Evolutionary conservation across 1,140 invertebrate species (phyloP).

Genomic region (Solenopsis fugax): DNA sequence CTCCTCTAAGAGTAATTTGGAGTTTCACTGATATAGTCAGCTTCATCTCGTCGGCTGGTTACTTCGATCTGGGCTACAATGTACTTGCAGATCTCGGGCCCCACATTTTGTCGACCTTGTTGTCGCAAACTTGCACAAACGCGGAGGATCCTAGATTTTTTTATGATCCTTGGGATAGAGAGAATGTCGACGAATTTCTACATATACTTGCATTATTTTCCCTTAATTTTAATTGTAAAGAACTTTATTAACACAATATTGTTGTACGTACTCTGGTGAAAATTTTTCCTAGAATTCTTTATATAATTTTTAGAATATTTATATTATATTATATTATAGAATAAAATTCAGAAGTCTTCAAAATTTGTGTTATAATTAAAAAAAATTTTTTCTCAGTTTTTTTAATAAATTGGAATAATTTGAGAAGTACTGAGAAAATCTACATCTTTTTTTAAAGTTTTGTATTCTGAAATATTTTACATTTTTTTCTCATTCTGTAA

Average conservation of each 20-base stretch:
- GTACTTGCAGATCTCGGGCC: constrained; percentile 80
- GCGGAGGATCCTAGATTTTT: constrained; percentile 79
- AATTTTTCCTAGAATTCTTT: too few species aligned
- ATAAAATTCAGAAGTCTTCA: too few species aligned
- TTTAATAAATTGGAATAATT: too few species aligned
- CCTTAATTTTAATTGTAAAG: constrained; percentile 83
- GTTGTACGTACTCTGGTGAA: constrained; percentile 11
- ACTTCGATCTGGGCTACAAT: constrained; percentile 76
- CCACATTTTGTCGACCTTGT: constrained; percentile 82
- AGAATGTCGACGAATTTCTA: constrained; percentile 78
- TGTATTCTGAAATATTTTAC: too few species aligned
- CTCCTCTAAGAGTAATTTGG: constrained; percentile 82
- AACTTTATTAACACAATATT: constrained; percentile 10
- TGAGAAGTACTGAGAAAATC: too few species aligned
- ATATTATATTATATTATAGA: too few species aligned
- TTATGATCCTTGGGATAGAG: constrained; percentile 82
- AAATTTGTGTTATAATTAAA: too few species aligned
- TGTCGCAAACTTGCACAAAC: constrained; percentile 79
- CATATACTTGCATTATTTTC: constrained; percentile 82
- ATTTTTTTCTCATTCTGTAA: too few species aligned
- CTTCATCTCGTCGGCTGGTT: constrained; percentile 81
- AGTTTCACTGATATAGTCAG: constrained; percentile 78
- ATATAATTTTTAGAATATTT: too few species aligned
- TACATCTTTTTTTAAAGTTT: too few species aligned
- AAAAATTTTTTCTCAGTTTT: too few species aligned